Evolutionary conservation across 2,797 vertebrate species (phyloP).

Genomic region (Taeniopygia guttata): DNA sequence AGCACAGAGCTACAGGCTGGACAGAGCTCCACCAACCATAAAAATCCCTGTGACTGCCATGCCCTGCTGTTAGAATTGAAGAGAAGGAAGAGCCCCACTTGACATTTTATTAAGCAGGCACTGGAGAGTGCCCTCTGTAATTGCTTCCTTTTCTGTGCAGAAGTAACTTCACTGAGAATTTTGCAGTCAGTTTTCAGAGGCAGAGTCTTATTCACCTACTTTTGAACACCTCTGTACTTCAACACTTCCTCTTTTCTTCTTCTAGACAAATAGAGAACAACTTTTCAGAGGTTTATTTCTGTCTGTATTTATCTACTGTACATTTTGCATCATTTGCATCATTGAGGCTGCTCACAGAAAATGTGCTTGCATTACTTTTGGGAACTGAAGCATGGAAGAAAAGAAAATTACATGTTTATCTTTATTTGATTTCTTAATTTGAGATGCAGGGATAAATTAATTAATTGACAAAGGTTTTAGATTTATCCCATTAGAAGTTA

Average conservation of each 20-base stretch:
- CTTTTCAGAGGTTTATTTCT: background rate
- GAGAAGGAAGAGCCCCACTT: background rate
- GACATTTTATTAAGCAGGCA: background rate
- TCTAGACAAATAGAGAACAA: background rate
- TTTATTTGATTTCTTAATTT: slow-evolving; percentile 65
- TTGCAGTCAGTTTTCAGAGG: background rate
- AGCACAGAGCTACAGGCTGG: background rate
- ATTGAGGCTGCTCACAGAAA: background rate
- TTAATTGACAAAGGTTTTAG: slow-evolving; percentile 54
- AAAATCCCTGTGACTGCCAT: background rate
- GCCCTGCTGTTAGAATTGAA: background rate
- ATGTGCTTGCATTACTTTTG: background rate
- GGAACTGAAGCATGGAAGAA: slow-evolving; percentile 36
- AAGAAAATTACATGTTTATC: slow-evolving; percentile 60
- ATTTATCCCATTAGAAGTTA: slow-evolving; percentile 41
- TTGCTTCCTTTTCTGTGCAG: background rate
- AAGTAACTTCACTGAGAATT: background rate
- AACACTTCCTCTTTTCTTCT: background rate
- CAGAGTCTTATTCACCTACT: background rate
- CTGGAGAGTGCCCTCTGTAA: background rate
- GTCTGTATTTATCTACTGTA: background rate
- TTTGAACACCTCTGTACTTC: background rate
- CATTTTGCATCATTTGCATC: background rate
- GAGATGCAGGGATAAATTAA: slow-evolving; percentile 26
- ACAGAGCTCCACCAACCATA: no score